A percentile compares a stretch with the other conserved stretches of the same genome.
phyloP scores from a whole-genome alignment of 1,140 invertebrate genomes.

The Ostrea edulis region DNA sequence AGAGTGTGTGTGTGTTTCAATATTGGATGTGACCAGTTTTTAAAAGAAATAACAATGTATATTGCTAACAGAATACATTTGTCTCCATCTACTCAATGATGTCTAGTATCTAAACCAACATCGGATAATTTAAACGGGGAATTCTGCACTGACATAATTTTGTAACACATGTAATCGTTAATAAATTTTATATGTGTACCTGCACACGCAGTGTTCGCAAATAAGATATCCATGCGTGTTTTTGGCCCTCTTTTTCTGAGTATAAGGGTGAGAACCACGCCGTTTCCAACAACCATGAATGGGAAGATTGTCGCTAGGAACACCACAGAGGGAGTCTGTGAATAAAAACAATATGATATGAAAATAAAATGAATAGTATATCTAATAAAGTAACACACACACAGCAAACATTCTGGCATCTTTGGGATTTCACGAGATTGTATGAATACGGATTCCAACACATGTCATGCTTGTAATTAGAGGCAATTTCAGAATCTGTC shows the following conservation, averaged over 20 bases:
- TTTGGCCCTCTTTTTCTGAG: neutral
- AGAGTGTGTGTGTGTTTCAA: too few species aligned
- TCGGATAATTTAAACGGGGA: too few species aligned
- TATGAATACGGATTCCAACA: too few species aligned
- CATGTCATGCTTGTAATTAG: too few species aligned
- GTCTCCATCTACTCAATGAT: too few species aligned
- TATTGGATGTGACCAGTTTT: too few species aligned
- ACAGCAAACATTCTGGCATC: neutral
- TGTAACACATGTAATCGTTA: neutral
- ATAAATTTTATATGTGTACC: neutral
- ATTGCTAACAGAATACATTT: too few species aligned
- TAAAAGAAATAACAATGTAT: too few species aligned
- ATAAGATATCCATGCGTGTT: neutral
- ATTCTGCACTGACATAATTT: too few species aligned
- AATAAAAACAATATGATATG: neutral
- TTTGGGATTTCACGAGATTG: too few species aligned
- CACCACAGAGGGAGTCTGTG: neutral
- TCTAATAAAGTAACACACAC: neutral
- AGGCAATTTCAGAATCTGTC: too few species aligned
- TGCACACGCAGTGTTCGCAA: conserved; percentile 22
- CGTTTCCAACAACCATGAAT: neutral
- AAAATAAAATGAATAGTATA: neutral
- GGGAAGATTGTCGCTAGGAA: neutral
- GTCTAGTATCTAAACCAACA: too few species aligned
- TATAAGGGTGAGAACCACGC: neutral